Evolutionary conservation across 2,797 vertebrate species (phyloP).

Genomic region (Acanthis flammea): DNA sequence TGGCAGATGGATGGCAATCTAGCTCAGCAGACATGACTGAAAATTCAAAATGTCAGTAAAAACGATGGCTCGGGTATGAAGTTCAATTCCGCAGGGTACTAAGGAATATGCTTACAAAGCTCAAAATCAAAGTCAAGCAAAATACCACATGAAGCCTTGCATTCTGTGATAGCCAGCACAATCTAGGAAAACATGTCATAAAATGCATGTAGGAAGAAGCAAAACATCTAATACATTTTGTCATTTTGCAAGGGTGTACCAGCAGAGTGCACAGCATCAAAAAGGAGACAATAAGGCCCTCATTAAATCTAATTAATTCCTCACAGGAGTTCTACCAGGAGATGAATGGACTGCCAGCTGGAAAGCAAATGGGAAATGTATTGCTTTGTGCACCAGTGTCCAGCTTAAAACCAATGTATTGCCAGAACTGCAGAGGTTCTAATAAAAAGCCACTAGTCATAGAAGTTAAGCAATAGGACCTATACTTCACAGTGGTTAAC

Average conservation of each 20-base stretch:
- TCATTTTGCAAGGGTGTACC: not conserved
- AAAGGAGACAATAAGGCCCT: not conserved
- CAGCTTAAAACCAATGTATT: not conserved
- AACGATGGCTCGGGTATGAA: accelerated
- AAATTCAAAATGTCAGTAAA: not conserved
- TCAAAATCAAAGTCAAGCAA: not conserved
- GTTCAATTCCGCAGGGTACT: not conserved
- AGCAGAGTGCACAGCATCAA: not conserved
- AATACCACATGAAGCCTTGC: not conserved
- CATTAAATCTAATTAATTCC: slow-evolving; percentile 21
- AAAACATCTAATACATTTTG: not conserved
- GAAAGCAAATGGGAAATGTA: slow-evolving; percentile 3
- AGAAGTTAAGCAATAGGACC: not conserved
- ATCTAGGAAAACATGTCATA: not conserved
- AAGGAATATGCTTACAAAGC: not conserved
- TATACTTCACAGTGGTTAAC: not conserved
- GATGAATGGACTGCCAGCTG: not conserved
- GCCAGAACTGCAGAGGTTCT: not conserved
- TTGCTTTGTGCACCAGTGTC: not conserved
- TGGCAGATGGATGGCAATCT: not conserved
- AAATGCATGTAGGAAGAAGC: not conserved
- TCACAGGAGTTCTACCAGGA: not conserved
- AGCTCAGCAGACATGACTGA: not conserved
- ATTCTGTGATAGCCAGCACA: not conserved
- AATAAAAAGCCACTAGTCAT: not conserved